A percentile compares a stretch with the other conserved stretches of the same genome.
These are phyloP conservation scores for Trichosurus vulpecula DNA, from an alignment of 2,797 vertebrate species.

Conservation along the genomic window DNA sequence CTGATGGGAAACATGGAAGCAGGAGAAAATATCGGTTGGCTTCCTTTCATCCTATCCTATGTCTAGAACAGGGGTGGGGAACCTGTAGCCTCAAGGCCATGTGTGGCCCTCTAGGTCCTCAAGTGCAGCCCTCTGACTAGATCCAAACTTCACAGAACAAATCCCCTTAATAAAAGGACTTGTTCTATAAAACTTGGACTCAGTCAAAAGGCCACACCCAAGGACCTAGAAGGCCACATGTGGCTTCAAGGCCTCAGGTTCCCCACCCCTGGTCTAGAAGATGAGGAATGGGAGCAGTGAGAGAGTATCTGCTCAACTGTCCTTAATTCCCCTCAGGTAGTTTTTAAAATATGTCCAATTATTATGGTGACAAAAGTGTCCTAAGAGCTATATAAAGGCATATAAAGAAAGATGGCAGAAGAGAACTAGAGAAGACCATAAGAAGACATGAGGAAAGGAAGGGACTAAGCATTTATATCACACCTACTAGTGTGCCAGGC, in stretches of 20 bases:
- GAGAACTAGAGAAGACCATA: background rate
- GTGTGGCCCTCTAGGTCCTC: too few relatives aligned
- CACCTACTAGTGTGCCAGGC: background rate
- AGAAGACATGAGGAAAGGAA: background rate
- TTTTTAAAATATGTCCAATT: background rate
- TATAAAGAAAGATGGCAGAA: background rate
- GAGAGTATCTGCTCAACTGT: background rate
- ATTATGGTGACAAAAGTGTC: conserved; percentile 15
- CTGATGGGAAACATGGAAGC: background rate
- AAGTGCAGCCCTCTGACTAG: too few relatives aligned
- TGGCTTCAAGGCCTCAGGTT: too few relatives aligned
- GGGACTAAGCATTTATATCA: background rate
- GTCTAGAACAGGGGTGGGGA: too few relatives aligned
- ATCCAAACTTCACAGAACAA: too few relatives aligned
- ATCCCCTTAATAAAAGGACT: too few relatives aligned
- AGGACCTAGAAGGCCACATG: too few relatives aligned
- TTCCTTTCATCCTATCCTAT: background rate
- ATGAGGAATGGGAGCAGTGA: background rate
- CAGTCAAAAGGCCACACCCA: too few relatives aligned
- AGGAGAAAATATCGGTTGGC: background rate
- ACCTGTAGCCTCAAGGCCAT: too few relatives aligned
- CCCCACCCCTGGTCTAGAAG: background rate
- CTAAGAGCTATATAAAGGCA: background rate
- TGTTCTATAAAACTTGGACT: too few relatives aligned
- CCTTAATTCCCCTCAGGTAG: background rate